These are phyloP conservation scores for Cnemophilus loriae DNA, from an alignment of 2,113 vertebrate genomes.

Conservation along the genomic window DNA sequence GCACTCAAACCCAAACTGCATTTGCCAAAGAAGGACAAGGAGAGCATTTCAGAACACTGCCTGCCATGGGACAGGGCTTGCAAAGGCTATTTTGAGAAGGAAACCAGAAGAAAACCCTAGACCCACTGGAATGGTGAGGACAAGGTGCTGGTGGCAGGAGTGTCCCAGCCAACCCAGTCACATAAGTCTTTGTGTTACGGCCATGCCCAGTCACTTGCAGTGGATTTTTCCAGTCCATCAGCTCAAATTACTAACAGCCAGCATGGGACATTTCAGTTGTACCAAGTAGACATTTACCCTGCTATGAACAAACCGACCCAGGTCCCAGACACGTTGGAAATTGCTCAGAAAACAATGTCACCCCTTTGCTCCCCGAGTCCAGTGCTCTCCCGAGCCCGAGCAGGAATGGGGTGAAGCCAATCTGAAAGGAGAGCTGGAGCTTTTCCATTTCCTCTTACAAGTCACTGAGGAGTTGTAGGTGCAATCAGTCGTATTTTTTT, in stretches of 20 bases:
- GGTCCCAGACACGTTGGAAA: not conserved
- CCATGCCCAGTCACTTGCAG: not conserved
- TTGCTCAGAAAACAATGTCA: not conserved
- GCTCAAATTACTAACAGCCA: not conserved
- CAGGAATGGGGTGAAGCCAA: not conserved
- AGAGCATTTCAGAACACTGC: not conserved
- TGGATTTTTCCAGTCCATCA: not conserved
- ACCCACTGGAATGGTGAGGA: not conserved
- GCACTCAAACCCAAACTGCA: not conserved
- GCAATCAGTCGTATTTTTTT: not conserved
- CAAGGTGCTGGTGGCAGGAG: not conserved
- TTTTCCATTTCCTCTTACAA: conserved; percentile 6
- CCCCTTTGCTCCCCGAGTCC: not conserved
- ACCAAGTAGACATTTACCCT: not conserved
- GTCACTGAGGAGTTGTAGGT: not conserved
- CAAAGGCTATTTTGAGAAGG: not conserved
- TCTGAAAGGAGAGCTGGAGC: not conserved
- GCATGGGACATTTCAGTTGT: not conserved
- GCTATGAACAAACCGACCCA: not conserved
- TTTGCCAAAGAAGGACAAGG: not conserved
- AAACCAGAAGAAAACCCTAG: not conserved
- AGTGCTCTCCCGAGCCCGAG: rapidly evolving
- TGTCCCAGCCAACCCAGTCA: not conserved
- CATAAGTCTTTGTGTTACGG: not conserved
- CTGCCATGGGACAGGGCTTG: not conserved